Percentiles rank a stretch among this genome's conserved stretches.
Conservation (phyloP, 2,888 invertebrate species). For the Xestobium rufovillosum region DNA sequence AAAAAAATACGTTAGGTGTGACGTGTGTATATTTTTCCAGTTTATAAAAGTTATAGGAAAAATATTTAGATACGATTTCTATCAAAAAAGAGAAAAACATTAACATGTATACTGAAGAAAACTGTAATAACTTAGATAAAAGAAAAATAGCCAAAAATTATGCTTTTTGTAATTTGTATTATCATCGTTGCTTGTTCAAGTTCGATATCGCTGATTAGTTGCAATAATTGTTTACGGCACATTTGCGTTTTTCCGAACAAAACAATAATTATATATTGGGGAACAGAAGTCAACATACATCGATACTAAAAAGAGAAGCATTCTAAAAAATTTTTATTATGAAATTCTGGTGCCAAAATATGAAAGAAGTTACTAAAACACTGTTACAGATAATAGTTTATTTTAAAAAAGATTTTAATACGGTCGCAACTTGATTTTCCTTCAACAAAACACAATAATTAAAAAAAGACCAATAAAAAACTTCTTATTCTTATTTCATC, state of each 20-base stretch:
- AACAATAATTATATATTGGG: slow-evolving; percentile 39
- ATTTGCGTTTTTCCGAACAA: no score
- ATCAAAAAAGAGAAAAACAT: slow-evolving; percentile 38
- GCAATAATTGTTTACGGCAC: no score
- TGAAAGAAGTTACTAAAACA: slow-evolving; percentile 40
- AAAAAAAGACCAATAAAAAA: slow-evolving; percentile 26
- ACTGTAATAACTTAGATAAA: no score
- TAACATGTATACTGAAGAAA: slow-evolving; percentile 36
- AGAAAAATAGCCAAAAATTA: slow-evolving; percentile 28
- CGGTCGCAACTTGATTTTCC: not conserved
- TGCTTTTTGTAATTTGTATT: slow-evolving; percentile 38
- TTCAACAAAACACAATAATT: not conserved
- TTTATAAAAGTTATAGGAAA: slow-evolving; percentile 29
- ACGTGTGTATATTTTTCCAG: slow-evolving; percentile 42
- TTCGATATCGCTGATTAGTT: no score
- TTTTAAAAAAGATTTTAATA: slow-evolving; percentile 16
- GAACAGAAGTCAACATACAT: slow-evolving; percentile 40
- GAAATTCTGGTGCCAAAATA: slow-evolving; percentile 43
- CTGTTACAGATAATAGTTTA: slow-evolving; percentile 30
- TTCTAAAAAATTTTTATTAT: slow-evolving; percentile 38
- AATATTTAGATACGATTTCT: slow-evolving; percentile 42
- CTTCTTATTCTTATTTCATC: slow-evolving; percentile 27
- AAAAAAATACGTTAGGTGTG: slow-evolving; percentile 35
- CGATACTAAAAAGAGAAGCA: slow-evolving; percentile 37
- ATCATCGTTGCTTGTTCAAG: slow-evolving; percentile 40